These are phyloP conservation scores for Mellilla xanthometata DNA, from an alignment of 2,888 invertebrate species.

Conservation along the genomic window DNA sequence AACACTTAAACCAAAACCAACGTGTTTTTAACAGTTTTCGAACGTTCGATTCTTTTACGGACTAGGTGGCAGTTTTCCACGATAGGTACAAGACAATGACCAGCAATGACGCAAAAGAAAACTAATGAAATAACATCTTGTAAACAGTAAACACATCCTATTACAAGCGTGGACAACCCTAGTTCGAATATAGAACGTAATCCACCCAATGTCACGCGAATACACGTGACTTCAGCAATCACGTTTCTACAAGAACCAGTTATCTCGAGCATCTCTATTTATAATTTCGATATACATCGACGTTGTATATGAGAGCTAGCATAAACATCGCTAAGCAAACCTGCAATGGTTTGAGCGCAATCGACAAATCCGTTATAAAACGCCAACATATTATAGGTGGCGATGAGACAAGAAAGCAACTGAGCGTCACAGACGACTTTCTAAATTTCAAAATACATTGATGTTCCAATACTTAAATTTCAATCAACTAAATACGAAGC, in stretches of 20 bases:
- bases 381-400: neutral
- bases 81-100: no score
- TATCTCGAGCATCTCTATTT: slow-evolving; percentile 5
- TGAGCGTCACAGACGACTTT: no score
- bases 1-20: no score
- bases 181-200: slow-evolving; percentile 13
- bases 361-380: neutral
- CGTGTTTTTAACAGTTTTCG: no score
- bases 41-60: no score
- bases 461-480: no score
- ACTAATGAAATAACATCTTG: neutral
- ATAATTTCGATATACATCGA: neutral
- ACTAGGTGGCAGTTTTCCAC: no score
- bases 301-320: neutral
- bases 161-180: slow-evolving; percentile 14
- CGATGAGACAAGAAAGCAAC: neutral
- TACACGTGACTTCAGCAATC: slow-evolving; percentile 14
- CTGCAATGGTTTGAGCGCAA: slow-evolving; percentile 4
- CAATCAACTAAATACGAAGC: no score
- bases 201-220: slow-evolving; percentile 18
- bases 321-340: neutral
- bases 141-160: neutral
- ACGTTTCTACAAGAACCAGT: slow-evolving; percentile 8
- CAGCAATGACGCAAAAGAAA: neutral
- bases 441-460: no score